Conservation (phyloP, 1,140 invertebrate genomes). For the Drosophila repleta region DNA sequence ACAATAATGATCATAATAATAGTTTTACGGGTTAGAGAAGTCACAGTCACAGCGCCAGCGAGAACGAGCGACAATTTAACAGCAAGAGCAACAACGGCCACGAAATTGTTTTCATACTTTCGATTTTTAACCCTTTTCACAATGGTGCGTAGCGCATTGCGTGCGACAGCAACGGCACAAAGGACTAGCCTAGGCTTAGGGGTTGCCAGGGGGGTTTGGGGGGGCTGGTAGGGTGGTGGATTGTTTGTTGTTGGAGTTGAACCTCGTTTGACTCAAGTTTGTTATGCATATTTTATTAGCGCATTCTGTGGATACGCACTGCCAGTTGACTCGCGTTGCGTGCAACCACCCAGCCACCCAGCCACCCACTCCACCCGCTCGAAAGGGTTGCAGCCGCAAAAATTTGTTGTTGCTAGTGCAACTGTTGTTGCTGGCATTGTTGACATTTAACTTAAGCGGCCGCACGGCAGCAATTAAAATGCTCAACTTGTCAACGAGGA, state of each 20-base stretch:
- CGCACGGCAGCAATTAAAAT: constrained; percentile 79
- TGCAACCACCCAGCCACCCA: constrained; percentile 27
- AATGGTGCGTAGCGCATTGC: constrained; percentile 51
- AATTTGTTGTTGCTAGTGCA: constrained; percentile 34
- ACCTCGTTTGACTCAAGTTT: constrained; percentile 56
- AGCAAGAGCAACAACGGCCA: constrained; percentile 44
- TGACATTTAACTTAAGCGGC: constrained; percentile 68
- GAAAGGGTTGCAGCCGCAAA: constrained; percentile 56
- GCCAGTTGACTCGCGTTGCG: constrained; percentile 78
- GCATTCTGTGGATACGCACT: constrained; percentile 80
- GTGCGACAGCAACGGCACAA: constrained; percentile 25
- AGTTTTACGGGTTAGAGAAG: constrained; percentile 80
- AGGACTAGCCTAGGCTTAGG: neutral
- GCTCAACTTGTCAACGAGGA: constrained; percentile 77
- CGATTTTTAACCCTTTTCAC: constrained; percentile 52
- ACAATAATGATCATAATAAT: constrained; percentile 78
- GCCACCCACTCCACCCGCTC: neutral
- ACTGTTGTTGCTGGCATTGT: constrained; percentile 37
- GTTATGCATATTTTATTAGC: constrained; percentile 81
- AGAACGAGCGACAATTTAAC: constrained; percentile 67
- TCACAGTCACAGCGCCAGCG: constrained; percentile 71
- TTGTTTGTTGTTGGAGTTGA: constrained; percentile 13
- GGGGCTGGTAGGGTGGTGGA: constrained; percentile 8
- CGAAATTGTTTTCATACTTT: constrained; percentile 71
- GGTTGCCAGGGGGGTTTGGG: constrained; percentile 15